Conservation (phyloP, 2,113 vertebrate genomes). For the Atherinomorus stipes region DNA sequence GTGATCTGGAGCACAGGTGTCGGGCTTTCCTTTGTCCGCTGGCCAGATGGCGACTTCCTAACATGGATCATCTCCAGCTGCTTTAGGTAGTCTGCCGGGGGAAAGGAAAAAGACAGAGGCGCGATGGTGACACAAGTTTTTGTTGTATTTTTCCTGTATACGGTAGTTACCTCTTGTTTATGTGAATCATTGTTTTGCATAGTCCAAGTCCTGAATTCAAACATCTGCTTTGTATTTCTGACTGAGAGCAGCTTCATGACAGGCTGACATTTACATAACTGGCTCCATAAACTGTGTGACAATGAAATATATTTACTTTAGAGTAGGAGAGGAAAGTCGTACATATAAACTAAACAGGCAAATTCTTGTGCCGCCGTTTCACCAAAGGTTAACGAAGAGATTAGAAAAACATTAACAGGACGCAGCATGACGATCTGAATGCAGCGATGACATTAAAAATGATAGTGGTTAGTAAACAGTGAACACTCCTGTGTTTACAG, state of each 20-base stretch:
- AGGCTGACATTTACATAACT: constrained; percentile 33
- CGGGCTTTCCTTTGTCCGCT: constrained; percentile 12
- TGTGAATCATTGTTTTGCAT: constrained; percentile 7
- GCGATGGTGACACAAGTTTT: no score
- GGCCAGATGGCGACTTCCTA: constrained; percentile 3
- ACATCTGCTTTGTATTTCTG: constrained; percentile 27
- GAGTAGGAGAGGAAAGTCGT: constrained; percentile 1
- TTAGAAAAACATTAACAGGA: no score
- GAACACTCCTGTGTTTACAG: no score
- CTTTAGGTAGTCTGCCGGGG: constrained; percentile 62
- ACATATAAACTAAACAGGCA: no score
- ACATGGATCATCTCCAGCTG: not conserved
- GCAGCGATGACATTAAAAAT: no score
- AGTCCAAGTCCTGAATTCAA: not conserved
- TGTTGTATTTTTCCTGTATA: not conserved
- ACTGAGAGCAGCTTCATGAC: not conserved
- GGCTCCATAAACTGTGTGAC: not conserved
- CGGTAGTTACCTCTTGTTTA: not conserved
- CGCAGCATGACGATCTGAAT: no score
- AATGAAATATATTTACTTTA: constrained; percentile 5
- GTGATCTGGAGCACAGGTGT: constrained; percentile 15
- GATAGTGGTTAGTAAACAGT: no score
- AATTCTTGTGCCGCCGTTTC: not conserved
- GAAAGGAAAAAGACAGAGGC: not conserved
- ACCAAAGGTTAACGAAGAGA: no score